Base-by-base conservation (phyloP, 2,113 vertebrate species). In the Catagonus wagneri region DNA sequence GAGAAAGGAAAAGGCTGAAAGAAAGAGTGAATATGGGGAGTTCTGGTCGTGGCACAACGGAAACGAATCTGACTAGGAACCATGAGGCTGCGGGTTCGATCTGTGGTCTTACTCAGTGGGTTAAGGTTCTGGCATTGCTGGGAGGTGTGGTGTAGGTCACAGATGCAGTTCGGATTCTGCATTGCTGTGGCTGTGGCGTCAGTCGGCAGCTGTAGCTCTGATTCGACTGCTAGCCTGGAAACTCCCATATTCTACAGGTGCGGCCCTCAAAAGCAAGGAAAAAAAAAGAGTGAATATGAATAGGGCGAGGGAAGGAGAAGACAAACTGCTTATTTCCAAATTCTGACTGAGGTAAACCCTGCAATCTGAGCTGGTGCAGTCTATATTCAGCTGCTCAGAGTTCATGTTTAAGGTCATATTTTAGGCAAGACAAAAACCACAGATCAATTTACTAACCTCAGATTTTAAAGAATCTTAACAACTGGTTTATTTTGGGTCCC, bases 401-500 rank as follows among this genome's bases (percentile, higher is more conserved):
- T 71, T 94, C 44, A 86, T 39, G 50, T 88, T 92, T 60, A 90
- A 90, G 93, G 74, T 79, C 39, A 69, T 56, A 58, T 83, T 86
- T 93, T 76, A 78, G 63, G 69, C 65, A 90, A 80, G 32, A 23
- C 80, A 75, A 90, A 52, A 52, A 94, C 89, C 85, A 78, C 89
- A 85, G 66, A 81, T 60, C 89, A 63, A 65, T 79, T 90, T 94
- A 44, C 87, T 89, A 94, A 71, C 68, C 50, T 94, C 79, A 75
- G 72, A 91, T 93, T 83, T 63, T 34, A 52, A 76, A 89, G 85
- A 92, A 34, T 66, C 72, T 93, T 89, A 90, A 72, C 11, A 58
- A 86, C 39, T 34, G 60, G 65, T 87, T 94, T 95, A 96, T 91
- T 93, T 95, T 89, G 76, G 63, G 61, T 79, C 9, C 22, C 52